Evolutionary conservation across 2,797 vertebrate species (phyloP).

Genomic region (Pterois miles): DNA sequence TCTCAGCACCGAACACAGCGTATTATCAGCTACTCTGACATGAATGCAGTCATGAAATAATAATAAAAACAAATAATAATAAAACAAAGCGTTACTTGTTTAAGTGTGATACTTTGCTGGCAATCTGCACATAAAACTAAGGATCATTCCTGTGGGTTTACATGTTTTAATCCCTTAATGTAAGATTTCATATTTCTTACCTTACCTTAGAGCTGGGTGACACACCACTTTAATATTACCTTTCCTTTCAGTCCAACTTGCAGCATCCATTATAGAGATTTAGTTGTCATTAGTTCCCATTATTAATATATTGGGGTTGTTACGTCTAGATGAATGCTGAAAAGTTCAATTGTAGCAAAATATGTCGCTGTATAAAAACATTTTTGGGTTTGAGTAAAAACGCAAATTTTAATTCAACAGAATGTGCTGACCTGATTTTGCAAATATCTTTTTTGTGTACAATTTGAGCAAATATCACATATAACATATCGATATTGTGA

Average conservation of each 20-base stretch:
- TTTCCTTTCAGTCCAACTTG: not conserved
- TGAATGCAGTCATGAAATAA: not conserved
- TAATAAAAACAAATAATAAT: no score
- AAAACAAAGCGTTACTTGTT: no score
- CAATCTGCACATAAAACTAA: not conserved
- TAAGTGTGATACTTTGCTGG: not conserved
- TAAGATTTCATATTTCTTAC: not conserved
- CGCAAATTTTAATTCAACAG: not conserved
- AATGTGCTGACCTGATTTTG: not conserved
- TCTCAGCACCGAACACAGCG: not conserved
- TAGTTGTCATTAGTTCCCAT: not conserved
- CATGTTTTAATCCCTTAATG: not conserved
- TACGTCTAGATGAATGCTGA: not conserved
- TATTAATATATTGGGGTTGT: not conserved
- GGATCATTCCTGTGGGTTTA: not conserved
- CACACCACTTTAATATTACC: no score
- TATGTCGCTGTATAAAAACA: not conserved
- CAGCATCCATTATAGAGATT: not conserved
- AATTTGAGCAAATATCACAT: not conserved
- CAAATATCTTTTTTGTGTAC: not conserved
- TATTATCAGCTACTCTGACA: not conserved
- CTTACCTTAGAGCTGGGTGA: not conserved
- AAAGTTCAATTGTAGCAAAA: not conserved
- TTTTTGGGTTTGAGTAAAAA: not conserved
- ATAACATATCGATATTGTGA: not conserved